Evolutionary conservation across 2,797 vertebrate genomes (phyloP).

Genomic region (Ibycter americanus): DNA sequence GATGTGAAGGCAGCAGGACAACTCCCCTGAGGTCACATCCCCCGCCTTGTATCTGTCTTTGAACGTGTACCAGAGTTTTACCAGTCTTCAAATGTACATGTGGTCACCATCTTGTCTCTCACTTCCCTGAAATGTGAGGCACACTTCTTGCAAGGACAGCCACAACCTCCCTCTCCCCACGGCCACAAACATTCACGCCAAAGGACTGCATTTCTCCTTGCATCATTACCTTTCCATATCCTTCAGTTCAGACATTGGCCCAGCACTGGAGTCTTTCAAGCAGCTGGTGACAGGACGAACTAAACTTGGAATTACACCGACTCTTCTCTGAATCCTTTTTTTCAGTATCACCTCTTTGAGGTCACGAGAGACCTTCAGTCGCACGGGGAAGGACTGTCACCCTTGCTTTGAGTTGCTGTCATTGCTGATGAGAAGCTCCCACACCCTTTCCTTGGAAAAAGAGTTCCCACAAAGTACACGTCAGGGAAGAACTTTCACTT

Average conservation of each 20-base stretch:
- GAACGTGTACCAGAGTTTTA: neutral
- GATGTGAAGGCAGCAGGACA: neutral
- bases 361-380: neutral
- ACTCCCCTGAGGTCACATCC: neutral
- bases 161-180: neutral
- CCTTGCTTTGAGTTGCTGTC: neutral
- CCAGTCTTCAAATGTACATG: neutral
- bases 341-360: neutral
- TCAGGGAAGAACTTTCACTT: neutral
- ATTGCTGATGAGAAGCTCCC: neutral
- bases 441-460: neutral
- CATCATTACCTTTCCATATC: neutral
- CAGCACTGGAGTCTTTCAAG: neutral
- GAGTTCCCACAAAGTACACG: neutral
- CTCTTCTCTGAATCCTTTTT: neutral
- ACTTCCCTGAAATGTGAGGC: neutral
- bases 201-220: neutral
- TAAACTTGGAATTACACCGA: neutral
- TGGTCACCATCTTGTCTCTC: neutral
- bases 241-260: neutral
- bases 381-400: rapidly evolving
- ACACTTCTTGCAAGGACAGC: neutral
- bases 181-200: neutral
- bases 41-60: neutral
- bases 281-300: neutral